These are phyloP conservation scores for Siniperca scherzeri DNA, from an alignment of 2,797 vertebrate genomes.

Conservation along the genomic window DNA sequence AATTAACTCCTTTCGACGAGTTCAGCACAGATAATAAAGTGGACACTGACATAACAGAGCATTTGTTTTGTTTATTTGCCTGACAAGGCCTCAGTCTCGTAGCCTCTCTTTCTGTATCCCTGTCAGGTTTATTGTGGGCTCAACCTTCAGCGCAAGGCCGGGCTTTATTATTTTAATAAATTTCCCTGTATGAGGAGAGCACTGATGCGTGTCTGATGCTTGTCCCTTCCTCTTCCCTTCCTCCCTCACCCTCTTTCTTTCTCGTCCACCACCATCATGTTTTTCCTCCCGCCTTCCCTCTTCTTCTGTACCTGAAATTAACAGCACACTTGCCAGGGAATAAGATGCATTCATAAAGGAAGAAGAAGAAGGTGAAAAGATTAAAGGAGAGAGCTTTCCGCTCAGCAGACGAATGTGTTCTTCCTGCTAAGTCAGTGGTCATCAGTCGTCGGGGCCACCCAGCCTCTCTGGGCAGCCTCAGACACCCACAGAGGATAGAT, in stretches of 20 bases:
- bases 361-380: conserved; percentile 14
- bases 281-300: neutral
- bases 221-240: conserved; percentile 44
- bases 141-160: conserved; percentile 70
- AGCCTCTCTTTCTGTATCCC: conserved; percentile 47
- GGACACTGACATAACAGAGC: conserved; percentile 55
- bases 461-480: conserved; percentile 50
- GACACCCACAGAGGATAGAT: conserved; percentile 80
- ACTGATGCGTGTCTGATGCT: conserved; percentile 66
- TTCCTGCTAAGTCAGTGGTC: conserved; percentile 59
- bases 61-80: conserved; percentile 73
- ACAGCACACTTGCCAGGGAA: neutral
- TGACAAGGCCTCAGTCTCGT: conserved; percentile 40
- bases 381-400: conserved; percentile 4
- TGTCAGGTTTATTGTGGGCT: conserved; percentile 76
- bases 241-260: conserved; percentile 24
- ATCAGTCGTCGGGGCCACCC: conserved; percentile 72
- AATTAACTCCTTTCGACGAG: conserved; percentile 75
- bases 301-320: conserved; percentile 25
- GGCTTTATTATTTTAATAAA: conserved; percentile 83
- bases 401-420: conserved; percentile 60
- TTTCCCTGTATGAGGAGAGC: conserved; percentile 65
- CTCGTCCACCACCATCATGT: neutral
- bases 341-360: conserved; percentile 27
- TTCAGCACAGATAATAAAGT: conserved; percentile 72